Evolutionary conservation across 2,888 invertebrate genomes (phyloP), one percentile per base, ranked within the genome.

Genomic region (Scaeva pyrastri): DNA sequence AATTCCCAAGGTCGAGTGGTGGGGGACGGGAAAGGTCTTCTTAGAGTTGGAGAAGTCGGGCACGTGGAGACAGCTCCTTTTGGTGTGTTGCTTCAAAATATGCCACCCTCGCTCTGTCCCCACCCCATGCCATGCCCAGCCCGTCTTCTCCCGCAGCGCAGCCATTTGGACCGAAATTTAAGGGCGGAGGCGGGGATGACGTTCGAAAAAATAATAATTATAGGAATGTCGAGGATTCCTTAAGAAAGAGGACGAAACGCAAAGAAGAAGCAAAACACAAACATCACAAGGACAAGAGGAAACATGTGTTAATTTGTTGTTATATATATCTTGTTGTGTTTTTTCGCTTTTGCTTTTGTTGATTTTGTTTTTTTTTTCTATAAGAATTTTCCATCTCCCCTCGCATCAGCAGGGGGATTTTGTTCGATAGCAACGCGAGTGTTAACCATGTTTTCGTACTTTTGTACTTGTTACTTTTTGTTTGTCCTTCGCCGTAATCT

Each of bases 231-330:
- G 68, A 39, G 52, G n/a, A 21, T 68, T 68, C 56, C 64, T 72
- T 43, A 48, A 71, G 79, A 64, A 71, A 79, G 45, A 60, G 56
- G 72, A 68, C 60, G 36, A 66, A 52, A 19, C 43, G n/a, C 31
- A 36, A 41, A 31, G 50, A 12, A 39, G 10, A 16, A 43, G 26
- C 11, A 11, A 31, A 31, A 41, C 43, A 43, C 60, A 60, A 73
- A 62, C 58, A 72, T 71, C 19, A 58, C 43, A 66, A 62, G 75
- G 50, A 55, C 75, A 60, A 48, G 60, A 72, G 68, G 62, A 81
- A 85, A 72, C 85, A 85, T 85, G 81, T 85, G 85, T 81, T 85
- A 85, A 85, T 85, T 85, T 85, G 70, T 71, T 71, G 79, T 70
- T 75, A 23, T 52, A 52, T 12, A 26, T 52, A 45, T 72, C 26